A percentile compares a stretch with the other conserved stretches of the same genome.
phyloP scores from a whole-genome alignment of 2,797 vertebrate species.

The Allochrocebus solatus region DNA sequence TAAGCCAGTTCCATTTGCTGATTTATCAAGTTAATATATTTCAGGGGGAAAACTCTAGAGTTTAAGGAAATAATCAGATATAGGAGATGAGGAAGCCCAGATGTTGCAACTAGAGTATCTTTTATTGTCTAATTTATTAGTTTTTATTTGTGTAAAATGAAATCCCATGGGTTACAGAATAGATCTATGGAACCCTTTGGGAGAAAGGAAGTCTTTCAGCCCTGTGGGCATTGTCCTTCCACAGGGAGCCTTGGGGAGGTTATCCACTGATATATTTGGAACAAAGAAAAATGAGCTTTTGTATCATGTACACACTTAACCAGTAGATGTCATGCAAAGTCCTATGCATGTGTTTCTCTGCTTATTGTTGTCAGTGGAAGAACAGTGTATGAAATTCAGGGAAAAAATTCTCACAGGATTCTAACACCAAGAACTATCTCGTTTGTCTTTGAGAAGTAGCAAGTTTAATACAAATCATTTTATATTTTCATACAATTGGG shows the following conservation, averaged over 20 bases:
- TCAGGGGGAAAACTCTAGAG: neutral
- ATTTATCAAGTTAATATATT: neutral
- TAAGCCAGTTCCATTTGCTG: neutral
- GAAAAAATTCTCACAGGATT: neutral
- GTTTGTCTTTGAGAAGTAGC: neutral
- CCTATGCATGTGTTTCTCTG: neutral
- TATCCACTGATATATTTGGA: neutral
- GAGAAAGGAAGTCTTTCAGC: constrained; percentile 9
- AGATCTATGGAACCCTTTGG: neutral
- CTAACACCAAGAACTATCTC: neutral
- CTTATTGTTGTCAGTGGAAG: neutral
- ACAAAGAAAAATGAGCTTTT: neutral
- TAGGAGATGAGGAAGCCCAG: neutral
- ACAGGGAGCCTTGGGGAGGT: neutral
- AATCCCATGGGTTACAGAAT: neutral
- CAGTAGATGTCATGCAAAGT: constrained; percentile 74
- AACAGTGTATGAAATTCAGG: neutral
- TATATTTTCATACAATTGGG: neutral
- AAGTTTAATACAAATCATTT: constrained; percentile 33
- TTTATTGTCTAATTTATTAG: neutral
- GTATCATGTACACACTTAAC: neutral
- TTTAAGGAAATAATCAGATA: neutral
- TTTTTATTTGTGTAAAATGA: neutral
- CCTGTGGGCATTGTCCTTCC: neutral
- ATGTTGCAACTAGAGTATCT: neutral